Conservation (phyloP, 2,797 vertebrate species). For the Syncerus caffer region DNA sequence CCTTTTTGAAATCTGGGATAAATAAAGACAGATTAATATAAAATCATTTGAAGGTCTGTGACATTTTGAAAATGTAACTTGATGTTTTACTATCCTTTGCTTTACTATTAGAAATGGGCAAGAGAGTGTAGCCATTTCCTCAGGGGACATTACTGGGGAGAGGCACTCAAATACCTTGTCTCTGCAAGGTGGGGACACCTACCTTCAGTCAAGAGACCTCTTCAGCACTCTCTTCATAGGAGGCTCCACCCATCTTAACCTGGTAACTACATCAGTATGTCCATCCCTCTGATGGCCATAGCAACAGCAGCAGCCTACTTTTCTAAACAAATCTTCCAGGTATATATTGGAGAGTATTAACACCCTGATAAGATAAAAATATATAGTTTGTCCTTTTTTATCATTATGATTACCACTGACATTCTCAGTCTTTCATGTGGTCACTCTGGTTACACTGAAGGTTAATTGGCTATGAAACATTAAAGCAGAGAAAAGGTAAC, state of each 20-base stretch:
- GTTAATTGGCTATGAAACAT: neutral
- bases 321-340: neutral
- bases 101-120: neutral
- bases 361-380: neutral
- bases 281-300: neutral
- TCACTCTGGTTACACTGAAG: neutral
- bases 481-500: neutral
- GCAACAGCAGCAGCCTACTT: neutral
- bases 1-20: neutral
- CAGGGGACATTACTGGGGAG: neutral
- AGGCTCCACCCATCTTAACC: no score
- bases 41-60: neutral
- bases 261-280: no score
- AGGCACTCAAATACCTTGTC: fast-evolving
- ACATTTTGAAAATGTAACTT: neutral
- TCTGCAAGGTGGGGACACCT: neutral
- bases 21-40: neutral
- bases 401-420: neutral
- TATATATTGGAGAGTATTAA: neutral
- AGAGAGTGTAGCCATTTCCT: neutral
- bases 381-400: neutral
- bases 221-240: fast-evolving
- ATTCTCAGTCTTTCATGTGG: neutral
- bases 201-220: neutral
- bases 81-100: neutral